Base-by-base conservation (phyloP, 2,113 vertebrate genomes). In the Microcebus murinus region DNA sequence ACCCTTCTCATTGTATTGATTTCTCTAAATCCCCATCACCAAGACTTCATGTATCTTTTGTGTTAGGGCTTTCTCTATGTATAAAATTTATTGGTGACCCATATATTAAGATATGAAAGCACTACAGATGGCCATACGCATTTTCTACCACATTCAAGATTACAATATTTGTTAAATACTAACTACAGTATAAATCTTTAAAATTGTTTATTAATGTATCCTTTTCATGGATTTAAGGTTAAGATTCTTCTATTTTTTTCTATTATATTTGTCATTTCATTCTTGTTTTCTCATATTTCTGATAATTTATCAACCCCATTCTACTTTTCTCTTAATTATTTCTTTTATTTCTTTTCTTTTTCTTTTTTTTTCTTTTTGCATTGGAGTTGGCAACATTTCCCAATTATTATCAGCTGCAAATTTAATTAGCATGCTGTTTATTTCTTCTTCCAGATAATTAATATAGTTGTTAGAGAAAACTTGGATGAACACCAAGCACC, bases 351-450 rank as follows among this genome's bases (percentile, higher is more conserved):
- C 61, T 74, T 21, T 76, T 27, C 63, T 57, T 14, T 9, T 48
- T 74, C 21, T 76, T 27, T 63, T 57, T 9, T 48, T 55, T 10
- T 81, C 25, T 59, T 71, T 91, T 55, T 86, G 1, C 34, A 79
- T 61, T 85, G 50, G 79, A 94, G 55, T 91, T 98, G 96, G 95
- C 95, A 98, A 96, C 65, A 95, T 90, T 87, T 90, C 59, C 61
- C 65, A 97, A 96, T 96, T 97, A 98, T 96, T 96, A 97, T 98
- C 96, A 97, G 96, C 90, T 92, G 84, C 80, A 97, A 98, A 98
- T 98, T 98, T 98, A 98, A 98, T 97, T 98, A 98, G 92, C 97
- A 97, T 97, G 95, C 91, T 97, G 96, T 97, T 98, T 98, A 98
- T 97, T 98, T 96, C 90, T 98, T 96, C 95, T 92, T 97, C 95